Conservation (phyloP, 2,113 vertebrate species). For the Ictalurus furcatus region DNA sequence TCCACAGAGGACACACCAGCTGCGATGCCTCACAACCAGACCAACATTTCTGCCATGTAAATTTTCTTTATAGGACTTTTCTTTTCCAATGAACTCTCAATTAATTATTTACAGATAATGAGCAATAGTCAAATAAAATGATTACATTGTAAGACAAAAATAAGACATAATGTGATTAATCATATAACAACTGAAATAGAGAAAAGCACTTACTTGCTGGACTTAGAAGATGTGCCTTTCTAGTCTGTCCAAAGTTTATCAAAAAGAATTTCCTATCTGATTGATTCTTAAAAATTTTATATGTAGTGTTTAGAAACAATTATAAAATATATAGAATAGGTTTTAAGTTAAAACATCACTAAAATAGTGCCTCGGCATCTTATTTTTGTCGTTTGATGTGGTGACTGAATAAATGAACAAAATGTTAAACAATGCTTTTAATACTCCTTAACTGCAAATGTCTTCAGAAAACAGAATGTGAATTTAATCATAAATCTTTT, state of each 20-base stretch:
- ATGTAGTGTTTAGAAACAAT: background rate
- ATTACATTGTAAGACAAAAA: background rate
- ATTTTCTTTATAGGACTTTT: background rate
- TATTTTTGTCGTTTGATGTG: background rate
- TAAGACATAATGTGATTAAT: background rate
- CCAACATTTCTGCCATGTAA: background rate
- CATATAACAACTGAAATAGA: background rate
- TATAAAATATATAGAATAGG: background rate
- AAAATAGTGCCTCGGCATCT: background rate
- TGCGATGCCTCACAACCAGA: background rate
- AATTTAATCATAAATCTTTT: too few species aligned
- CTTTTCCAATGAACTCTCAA: background rate
- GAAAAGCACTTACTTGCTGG: background rate
- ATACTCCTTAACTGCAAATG: too few species aligned
- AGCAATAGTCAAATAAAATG: background rate
- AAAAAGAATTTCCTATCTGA: too few species aligned
- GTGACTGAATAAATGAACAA: background rate
- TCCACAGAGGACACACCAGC: conserved; percentile 1
- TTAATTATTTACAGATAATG: background rate
- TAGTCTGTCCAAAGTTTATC: background rate
- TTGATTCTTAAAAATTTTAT: background rate
- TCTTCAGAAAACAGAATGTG: too few species aligned
- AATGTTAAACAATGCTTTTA: background rate
- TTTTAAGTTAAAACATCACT: too few species aligned
- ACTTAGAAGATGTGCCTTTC: background rate